These are phyloP conservation scores for Acrobasis consociella DNA, from an alignment of 2,888 invertebrate species.

Conservation along the genomic window DNA sequence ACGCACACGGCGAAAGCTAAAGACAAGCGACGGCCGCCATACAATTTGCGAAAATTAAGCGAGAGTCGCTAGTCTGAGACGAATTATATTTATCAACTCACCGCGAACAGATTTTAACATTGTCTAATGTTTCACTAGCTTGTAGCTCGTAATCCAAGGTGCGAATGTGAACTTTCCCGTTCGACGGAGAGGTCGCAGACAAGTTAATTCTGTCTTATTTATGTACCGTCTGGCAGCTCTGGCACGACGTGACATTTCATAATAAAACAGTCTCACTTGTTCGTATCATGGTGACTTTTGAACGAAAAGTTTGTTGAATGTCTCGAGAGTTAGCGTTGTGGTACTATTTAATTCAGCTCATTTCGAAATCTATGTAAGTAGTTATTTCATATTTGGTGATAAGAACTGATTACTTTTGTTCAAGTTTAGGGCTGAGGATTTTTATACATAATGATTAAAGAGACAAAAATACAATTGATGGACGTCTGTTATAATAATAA, in stretches of 20 bases:
- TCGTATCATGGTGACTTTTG: constrained; percentile 49
- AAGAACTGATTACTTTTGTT: too few species aligned
- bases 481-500: too few species aligned
- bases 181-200: constrained; percentile 72
- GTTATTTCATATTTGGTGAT: too few species aligned
- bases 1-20: too few species aligned
- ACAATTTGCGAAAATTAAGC: too few species aligned
- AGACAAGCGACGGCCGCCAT: too few species aligned
- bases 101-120: not conserved
- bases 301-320: constrained; percentile 66
- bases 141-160: constrained; percentile 44
- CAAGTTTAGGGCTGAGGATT: too few species aligned
- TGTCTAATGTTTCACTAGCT: constrained; percentile 1
- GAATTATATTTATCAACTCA: too few species aligned
- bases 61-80: too few species aligned
- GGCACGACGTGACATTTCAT: constrained; percentile 75
- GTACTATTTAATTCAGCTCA: constrained; percentile 33
- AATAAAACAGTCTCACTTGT: constrained; percentile 66
- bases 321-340: constrained; percentile 53
- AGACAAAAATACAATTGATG: too few species aligned
- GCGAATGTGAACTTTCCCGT: constrained; percentile 60
- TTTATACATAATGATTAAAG: too few species aligned
- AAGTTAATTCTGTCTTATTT: constrained; percentile 78
- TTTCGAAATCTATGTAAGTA: constrained; percentile 21
- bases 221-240: constrained; percentile 78